Evolutionary conservation across 2,888 invertebrate species (phyloP), one percentile per base, ranked within the genome.

Genomic region (Drosophila hamatofila): DNA sequence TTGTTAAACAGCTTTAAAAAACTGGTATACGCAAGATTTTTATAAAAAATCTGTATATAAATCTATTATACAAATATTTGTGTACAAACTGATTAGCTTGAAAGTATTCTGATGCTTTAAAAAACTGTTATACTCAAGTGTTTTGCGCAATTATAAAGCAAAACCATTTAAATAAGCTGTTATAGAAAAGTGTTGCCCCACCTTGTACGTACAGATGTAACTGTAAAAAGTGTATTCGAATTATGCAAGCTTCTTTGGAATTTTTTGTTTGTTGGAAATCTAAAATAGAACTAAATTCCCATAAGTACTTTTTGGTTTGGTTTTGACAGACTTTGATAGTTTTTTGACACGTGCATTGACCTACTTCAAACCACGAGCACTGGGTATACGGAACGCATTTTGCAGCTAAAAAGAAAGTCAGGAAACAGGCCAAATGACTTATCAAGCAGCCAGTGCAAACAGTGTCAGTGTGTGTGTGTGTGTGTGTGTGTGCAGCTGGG

Each of bases 391-490:
- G 27, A 66, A 33, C 33, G 54, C 70, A 71, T 37, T 57, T 57
- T 52, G n/a, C 51, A 54, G 30, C 14, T 30, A 35, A 60, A 61
- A 51, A 46, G 55, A 57, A 65, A 66, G 44, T 60, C 64, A 73
- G 73, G 49, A 82, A 78, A 75, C 82, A 66, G 72, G 63, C 59
- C 69, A 75, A 79, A 72, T 79, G 64, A 76, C 67, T 72, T 75
- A 70, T 67, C 65, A 67, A 64, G 66, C 71, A 72, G 30, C 44
- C 61, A 71, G 52, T 67, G 70, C 67, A 55, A 63, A 67, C 60
- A 64, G 35, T 2, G 35, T 37, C 60, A 64, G 35, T 2, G 35
- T 37, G 35, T 65, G 51, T 69, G 57, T 63, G 44, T 56, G 27
- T 51, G 51, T 63, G 54, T 57, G 39, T 55, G 57, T 58, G 48